Percentiles rank a stretch among this genome's conserved stretches.
Conservation (phyloP, 2,797 vertebrate genomes). For the Vireo griseus region DNA sequence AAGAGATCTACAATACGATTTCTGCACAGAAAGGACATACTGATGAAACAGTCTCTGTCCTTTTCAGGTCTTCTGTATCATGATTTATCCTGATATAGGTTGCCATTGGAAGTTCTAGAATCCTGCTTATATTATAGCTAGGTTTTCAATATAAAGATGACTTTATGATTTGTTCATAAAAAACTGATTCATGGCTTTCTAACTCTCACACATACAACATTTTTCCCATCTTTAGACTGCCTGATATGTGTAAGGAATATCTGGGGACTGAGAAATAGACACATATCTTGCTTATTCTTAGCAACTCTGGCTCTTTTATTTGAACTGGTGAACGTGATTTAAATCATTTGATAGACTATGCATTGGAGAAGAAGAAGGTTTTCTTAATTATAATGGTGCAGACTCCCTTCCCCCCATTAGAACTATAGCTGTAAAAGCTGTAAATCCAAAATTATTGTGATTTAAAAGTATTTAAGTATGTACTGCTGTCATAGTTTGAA, state of each 20-base stretch:
- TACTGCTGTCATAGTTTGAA: neutral
- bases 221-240: neutral
- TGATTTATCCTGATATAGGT: neutral
- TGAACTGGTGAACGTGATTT: neutral
- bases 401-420: rapidly evolving
- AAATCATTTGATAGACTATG: neutral
- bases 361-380: neutral
- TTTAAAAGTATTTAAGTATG: neutral
- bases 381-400: neutral
- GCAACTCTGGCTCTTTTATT: neutral
- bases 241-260: neutral
- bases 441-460: neutral
- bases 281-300: neutral
- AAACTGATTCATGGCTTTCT: neutral
- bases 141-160: neutral
- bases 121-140: neutral
- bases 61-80: neutral
- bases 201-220: neutral
- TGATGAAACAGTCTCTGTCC: neutral
- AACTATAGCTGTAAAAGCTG: neutral
- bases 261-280: neutral
- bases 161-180: neutral
- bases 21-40: rapidly evolving
- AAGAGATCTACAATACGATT: neutral
- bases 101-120: neutral